Conservation (phyloP, 2,888 invertebrate species). For the Phorcus lineatus region DNA sequence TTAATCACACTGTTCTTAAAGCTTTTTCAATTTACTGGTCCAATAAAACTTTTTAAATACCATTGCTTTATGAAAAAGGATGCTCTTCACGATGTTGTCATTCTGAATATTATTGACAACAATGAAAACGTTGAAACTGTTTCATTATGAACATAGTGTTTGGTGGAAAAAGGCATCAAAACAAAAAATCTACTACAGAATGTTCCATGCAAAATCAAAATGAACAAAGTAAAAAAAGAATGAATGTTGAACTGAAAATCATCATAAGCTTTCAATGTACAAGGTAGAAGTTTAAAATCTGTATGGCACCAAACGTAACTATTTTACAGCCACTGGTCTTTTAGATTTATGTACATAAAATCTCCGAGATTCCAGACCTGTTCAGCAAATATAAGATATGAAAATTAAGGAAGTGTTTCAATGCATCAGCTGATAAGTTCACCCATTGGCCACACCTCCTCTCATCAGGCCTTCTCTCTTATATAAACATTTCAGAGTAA, state of each 20-base stretch:
- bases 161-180: not conserved
- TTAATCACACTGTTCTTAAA: no score
- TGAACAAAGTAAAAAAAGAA: not conserved
- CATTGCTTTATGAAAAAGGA: no score
- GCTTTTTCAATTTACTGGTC: no score
- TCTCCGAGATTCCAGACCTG: not conserved
- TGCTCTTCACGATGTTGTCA: no score
- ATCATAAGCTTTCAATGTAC: constrained; percentile 6
- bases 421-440: no score
- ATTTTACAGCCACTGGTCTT: no score
- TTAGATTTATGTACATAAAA: not conserved
- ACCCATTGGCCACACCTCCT: no score
- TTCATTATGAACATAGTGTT: not conserved
- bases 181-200: not conserved
- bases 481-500: not conserved
- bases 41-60: no score
- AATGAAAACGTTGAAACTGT: no score
- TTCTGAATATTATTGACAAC: no score
- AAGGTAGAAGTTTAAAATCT: not conserved
- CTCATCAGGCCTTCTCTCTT: not conserved
- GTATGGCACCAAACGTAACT: not conserved
- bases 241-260: not conserved
- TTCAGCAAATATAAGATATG: not conserved
- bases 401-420: constrained; percentile 6
- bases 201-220: not conserved